These are phyloP conservation scores for Camponotus fellah DNA, from an alignment of 2,888 invertebrate genomes.

Conservation along the genomic window DNA sequence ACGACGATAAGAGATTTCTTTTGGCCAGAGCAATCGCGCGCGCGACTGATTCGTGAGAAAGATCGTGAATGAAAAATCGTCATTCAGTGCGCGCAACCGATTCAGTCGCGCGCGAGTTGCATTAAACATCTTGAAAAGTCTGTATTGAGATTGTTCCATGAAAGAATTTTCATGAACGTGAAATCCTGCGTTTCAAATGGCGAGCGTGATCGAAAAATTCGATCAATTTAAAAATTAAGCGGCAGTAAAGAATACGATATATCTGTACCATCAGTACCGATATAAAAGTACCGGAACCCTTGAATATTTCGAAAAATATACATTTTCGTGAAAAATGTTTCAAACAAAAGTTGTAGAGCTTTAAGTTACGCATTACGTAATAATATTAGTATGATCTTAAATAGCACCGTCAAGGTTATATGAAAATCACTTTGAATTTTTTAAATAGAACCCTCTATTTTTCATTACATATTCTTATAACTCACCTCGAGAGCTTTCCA, in stretches of 20 bases:
- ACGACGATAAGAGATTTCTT: conserved; percentile 20
- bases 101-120: conserved; percentile 68
- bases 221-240: neutral
- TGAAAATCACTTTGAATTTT: no score
- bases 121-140: conserved; percentile 73
- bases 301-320: no score
- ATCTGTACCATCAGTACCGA: no score
- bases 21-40: conserved; percentile 25
- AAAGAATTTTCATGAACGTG: conserved; percentile 57
- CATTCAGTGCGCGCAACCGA: conserved; percentile 71
- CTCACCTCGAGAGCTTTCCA: no score
- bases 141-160: conserved; percentile 52
- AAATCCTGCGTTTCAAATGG: conserved; percentile 8
- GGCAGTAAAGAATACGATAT: neutral
- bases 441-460: no score
- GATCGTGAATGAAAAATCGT: conserved; percentile 71
- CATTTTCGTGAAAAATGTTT: no score
- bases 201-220: neutral
- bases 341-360: no score
- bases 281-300: no score
- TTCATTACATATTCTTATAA: no score
- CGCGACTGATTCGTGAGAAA: conserved; percentile 68
- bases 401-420: no score
- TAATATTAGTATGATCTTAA: no score
- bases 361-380: no score